phyloP scores from a whole-genome alignment of 37 sponge, comb jelly and placozoan species.

The Cliona cf. orientalis region DNA sequence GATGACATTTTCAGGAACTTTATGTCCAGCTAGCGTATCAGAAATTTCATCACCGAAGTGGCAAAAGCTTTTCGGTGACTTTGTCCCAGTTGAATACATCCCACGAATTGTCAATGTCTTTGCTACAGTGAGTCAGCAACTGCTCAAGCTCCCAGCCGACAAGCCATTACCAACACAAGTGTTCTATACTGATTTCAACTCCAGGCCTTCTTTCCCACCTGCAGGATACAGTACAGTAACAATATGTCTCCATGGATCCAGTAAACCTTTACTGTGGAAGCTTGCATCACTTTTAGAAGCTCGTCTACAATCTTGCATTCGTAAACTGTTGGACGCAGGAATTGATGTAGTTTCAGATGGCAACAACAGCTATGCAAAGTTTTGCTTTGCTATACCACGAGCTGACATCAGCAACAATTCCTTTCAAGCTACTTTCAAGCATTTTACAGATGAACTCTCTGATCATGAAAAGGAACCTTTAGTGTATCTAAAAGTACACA shows the following conservation, averaged over 20 bases:
- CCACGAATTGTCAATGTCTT: constrained; percentile 53
- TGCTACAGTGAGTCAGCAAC: background rate
- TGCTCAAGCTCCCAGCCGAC: background rate
- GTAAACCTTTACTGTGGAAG: constrained; percentile 56
- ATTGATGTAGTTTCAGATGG: constrained; percentile 56
- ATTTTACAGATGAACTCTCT: too few species aligned
- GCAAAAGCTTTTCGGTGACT: constrained; percentile 71
- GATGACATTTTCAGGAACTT: constrained; percentile 65
- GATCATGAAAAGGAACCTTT: too few species aligned
- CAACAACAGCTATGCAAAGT: constrained; percentile 1
- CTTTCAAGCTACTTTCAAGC: too few species aligned
- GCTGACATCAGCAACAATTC: too few species aligned
- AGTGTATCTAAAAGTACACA: too few species aligned
- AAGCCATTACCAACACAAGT: background rate
- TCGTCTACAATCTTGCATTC: constrained; percentile 66
- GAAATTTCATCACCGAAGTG: constrained; percentile 46
- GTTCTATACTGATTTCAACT: constrained; percentile 23
- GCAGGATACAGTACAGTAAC: constrained; percentile 47
- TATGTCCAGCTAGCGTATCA: constrained; percentile 23
- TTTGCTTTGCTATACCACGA: constrained; percentile 71
- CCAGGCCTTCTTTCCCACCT: constrained; percentile 49
- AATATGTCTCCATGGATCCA: constrained; percentile 18
- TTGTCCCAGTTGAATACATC: constrained; percentile 76
- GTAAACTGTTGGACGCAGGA: constrained; percentile 58
- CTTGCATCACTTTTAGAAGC: constrained; percentile 63